Evolutionary conservation across 2,797 vertebrate species (phyloP).

Genomic region (Aselliscus stoliczkanus): DNA sequence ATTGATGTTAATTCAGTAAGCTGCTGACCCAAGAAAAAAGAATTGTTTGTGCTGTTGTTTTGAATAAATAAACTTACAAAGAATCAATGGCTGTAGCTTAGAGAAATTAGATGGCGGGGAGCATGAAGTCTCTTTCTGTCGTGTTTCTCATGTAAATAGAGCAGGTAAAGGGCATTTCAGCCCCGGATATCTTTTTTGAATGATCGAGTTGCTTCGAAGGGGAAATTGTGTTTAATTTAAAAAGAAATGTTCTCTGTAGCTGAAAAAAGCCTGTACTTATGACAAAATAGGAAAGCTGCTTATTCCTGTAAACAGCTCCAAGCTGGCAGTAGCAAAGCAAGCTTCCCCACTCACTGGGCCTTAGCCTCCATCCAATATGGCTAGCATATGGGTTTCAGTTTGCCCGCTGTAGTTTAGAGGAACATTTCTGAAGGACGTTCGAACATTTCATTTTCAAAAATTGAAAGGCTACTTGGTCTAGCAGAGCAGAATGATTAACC

Average conservation of each 20-base stretch:
- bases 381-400: neutral
- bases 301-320: neutral
- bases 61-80: conserved; percentile 76
- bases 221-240: neutral
- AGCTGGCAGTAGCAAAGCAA: neutral
- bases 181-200: conserved; percentile 9
- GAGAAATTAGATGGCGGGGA: conserved; percentile 63
- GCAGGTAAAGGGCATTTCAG: conserved; percentile 30
- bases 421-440: neutral
- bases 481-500: neutral
- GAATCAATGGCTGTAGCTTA: conserved; percentile 72
- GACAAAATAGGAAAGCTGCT: neutral
- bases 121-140: neutral
- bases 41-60: conserved; percentile 74
- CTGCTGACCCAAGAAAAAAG: conserved; percentile 75
- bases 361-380: neutral
- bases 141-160: conserved; percentile 63
- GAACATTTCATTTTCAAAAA: neutral
- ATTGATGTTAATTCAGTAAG: conserved; percentile 75
- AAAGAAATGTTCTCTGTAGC: conserved; percentile 37
- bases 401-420: neutral
- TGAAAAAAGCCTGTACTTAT: neutral
- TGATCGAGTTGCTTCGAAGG: conserved; percentile 13
- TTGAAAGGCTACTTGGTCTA: neutral
- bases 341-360: neutral